Evolutionary conservation across 2,113 vertebrate species (phyloP), one percentile per base, ranked within the genome.

Genomic region (Anguilla rostrata): DNA sequence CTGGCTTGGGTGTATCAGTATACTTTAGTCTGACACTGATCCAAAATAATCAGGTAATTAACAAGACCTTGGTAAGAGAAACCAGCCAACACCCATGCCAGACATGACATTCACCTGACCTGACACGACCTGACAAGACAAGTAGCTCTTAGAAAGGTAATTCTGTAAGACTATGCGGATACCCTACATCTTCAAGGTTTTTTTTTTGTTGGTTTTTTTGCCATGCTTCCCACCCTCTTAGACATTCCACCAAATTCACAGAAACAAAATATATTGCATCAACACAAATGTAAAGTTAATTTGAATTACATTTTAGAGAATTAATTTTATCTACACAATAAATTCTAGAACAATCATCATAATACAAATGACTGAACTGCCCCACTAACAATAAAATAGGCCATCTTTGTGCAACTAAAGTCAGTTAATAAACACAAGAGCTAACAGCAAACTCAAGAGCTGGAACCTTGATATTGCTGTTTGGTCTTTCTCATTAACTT

Each of bases 31-130:
- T 86, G 89, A 92, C 87, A 14, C 2, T 9, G 18, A 49, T 85
- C 20, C 29, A 20, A 84, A n/a, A 14, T 78, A 84, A 89, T 78
- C 87, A 85, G 78, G 86, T 89, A 90, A 90, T 92, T 90, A 89
- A 84, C 46, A 71, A 49, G 34, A 26, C 29, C 53, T 39, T n/a
- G 9, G n/a, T 83, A 56, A 86, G 80, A 81, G 83, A 89, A 91
- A 91, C 63, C 60, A 81, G 89, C 39, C 39, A 18, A 16, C 39
- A 53, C 7, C 71, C n/a, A 34, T 29, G 71, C 82, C 63, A 60
- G 41, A 53, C 84, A 49, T 46, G 16, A n/a, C 4, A 20, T 49
- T 39, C n/a, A 39, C 82, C 79, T 43, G 26, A 18, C 63, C 83
- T 22, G 29, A 34, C 34, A 39, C 85, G 87, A 46, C 39, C 80